Evolutionary conservation across 1,140 invertebrate genomes (phyloP), one percentile per base, ranked within the genome.

Genomic region (Drosophila takahashii): DNA sequence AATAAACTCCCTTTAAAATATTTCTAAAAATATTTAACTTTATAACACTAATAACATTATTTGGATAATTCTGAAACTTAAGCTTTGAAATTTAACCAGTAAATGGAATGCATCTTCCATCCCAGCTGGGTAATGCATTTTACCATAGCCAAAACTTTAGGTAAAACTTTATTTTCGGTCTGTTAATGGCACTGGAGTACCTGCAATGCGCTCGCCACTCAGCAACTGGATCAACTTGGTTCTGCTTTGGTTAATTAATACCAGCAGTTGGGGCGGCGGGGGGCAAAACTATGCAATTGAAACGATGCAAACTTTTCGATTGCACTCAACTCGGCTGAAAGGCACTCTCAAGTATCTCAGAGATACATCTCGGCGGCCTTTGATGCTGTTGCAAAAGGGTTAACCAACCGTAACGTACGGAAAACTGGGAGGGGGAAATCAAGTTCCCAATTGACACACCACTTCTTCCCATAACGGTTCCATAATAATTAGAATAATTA

Each of bases 221-320:
- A 50, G 48, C 77, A 72, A 62, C 45, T 67, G 61, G 53, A 57
- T 48, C 37, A 65, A 61, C 45, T 59, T 62, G 42, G n/a, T 32
- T 44, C 59, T 37, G 48, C 45, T 41, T 54, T 70, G 59, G 66
- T 81, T 86, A 86, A 86, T 86, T 86, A 86, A 85, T 85, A 78
- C 57, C 27, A 59, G 37, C 18, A 5, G 22, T 22, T 2, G 22
- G 3, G 18, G 10, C 4, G 47, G 22, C 2, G 10, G 41, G 5
- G 27, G 15, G 29, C 18, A 27, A 64, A 75, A 57, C 60, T 74
- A 75, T 64, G 56, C 79, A 65, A 69, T 75, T 74, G 79, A 75
- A 76, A 59, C 56, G 70, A 37, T 51, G 58, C 57, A 77, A 84
- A 64, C 66, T 85, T 77, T 77, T 53, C 60, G 53, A 53, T 59